Base-by-base conservation (phyloP, 2,888 invertebrate genomes). In the Nymphalis polychloros region DNA sequence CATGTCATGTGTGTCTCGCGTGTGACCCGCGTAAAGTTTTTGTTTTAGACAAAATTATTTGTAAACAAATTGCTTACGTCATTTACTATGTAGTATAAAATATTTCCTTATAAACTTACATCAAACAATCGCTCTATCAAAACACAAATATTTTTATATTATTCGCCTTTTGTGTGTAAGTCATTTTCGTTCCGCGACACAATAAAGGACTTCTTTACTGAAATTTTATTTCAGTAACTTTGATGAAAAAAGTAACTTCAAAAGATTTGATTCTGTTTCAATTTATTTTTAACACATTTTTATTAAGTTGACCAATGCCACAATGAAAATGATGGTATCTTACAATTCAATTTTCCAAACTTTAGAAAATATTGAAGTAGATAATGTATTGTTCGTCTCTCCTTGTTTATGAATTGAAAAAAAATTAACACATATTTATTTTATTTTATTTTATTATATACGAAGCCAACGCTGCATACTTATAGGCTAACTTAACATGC, bases 101-200 rank as follows among this genome's bases (percentile, higher is more conserved):
- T 49, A 17, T 27, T 23, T 8, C 27, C n/a, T 16, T 55, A 8
- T 31, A 13, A 7, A 0, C 7, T 31, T 17, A 27, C 10, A 55
- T 6, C 53, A 55, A 55, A 55, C 41, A 41, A 57, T 2, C 19
- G 57, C n/a, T 55, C 41, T 41, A 57, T 57, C 53, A 60, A 60
- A 60, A 46, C 50, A 27, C 46, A 65, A 65, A 65, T 65, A 59
- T 65, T 59, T 65, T 65, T 20, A 50, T 65, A 50, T 52, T 52
- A 65, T 65, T 57, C 47, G 52, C 59, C 27, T 31, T 60, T 52
- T 52, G 65, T 31, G 46, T 19, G n/a, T 60, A 65, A 65, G 50
- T 52, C 50, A 65, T 52, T 60, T 65, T 60, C 59, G 19, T 50
- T 35, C n/a, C n/a, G n/a, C 8, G 19, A n/a, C 27, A 55, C 17